Base-by-base conservation (phyloP, 2,888 invertebrate genomes). In the Tipula lateralis region DNA sequence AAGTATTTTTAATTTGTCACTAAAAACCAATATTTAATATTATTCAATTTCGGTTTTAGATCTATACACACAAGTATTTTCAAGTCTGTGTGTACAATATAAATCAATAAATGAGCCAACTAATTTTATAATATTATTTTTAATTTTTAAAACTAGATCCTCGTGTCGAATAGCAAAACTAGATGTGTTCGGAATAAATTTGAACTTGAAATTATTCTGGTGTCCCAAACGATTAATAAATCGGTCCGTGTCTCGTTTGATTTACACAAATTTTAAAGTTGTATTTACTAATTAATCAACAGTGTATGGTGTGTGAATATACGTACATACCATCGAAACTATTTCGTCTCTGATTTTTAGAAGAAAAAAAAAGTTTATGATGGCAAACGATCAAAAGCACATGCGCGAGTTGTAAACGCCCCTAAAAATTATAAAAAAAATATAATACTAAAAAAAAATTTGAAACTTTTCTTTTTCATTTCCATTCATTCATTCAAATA, bases 401-500 rank as follows among this genome's bases (percentile, higher is more conserved):
- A 81, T 81, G 81, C 81, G 81, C 81, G 81, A 81, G 12, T 81
- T 81, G 81, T 81, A 30, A 81, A 81, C 81, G 81, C 81, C 81
- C 81, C 81, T 81, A 81, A 81, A 29, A 81, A 81, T 12, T 36
- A 36, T 2, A 36, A 36, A 36, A 34, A 34, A 36, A 36, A n/a
- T n/a, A 36, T 7, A 32, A 32, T 9, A 12, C 9, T 12, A 36
- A 36, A 29, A 24, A n/a, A 50, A 81, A 29, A 81, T 81, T 81
- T 29, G 81, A 81, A 30, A 29, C 81, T 81, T 81, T 81, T 81
- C 81, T 81, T 81, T 81, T 81, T 13, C 81, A 29, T 81, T 81
- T 81, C 29, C 81, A 81, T 81, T 81, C 81, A 81, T 81, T 81
- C 81, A 29, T 81, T 81, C 81, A 81, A 81, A 81, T 81, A 81